phyloP scores from a whole-genome alignment of 1,140 invertebrate species.

The Caenorhabditis latens region DNA sequence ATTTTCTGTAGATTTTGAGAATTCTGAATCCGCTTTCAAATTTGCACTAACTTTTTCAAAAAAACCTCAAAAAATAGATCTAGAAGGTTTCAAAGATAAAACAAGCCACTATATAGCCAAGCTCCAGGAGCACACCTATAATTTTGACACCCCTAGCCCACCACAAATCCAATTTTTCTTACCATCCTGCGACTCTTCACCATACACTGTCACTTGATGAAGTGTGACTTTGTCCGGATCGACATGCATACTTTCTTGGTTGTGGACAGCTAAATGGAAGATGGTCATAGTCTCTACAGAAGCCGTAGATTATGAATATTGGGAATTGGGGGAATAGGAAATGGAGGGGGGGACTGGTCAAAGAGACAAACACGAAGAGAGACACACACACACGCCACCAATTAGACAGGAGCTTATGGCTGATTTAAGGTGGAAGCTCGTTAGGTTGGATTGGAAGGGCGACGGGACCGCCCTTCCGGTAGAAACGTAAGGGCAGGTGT shows the following conservation, averaged over 20 bases:
- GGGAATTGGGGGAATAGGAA: not conserved
- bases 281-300: conserved; percentile 31
- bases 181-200: conserved; percentile 25
- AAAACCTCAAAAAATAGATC: too few species aligned
- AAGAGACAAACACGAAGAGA: not conserved
- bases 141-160: too few species aligned
- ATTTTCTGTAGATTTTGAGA: too few species aligned
- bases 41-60: too few species aligned
- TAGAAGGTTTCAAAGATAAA: too few species aligned
- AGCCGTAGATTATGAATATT: conserved; percentile 37
- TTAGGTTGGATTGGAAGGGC: not conserved
- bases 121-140: too few species aligned
- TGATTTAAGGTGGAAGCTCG: conserved; percentile 52
- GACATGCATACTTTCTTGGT: too few species aligned
- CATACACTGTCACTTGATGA: not conserved
- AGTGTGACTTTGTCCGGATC: not conserved
- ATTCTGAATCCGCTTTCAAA: too few species aligned
- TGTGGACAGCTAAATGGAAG: not conserved
- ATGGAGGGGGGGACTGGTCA: not conserved
- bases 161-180: not conserved
- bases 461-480: conserved; percentile 11
- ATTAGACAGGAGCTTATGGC: conserved; percentile 54
- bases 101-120: too few species aligned
- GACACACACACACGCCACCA: conserved; percentile 32
- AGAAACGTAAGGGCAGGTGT: not conserved